Evolutionary conservation across 2,888 invertebrate species (phyloP).

Genomic region (Coremacera marginata): DNA sequence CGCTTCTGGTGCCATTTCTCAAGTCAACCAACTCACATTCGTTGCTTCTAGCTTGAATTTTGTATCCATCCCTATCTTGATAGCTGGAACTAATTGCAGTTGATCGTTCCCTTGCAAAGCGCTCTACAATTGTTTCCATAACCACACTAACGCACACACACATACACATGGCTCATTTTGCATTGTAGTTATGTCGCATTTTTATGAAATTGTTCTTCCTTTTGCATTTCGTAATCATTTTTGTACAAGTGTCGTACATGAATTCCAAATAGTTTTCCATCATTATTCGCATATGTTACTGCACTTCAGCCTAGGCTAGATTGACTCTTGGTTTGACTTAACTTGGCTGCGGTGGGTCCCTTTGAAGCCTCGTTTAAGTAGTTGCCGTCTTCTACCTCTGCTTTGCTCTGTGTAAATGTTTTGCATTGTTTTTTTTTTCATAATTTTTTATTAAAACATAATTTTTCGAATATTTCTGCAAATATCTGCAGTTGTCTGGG

Average conservation of each 20-base stretch:
- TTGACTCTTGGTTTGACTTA: neutral
- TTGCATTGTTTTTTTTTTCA: slow-evolving; percentile 32
- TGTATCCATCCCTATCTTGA: slow-evolving; percentile 16
- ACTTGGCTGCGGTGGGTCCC: slow-evolving; percentile 29
- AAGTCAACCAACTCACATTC: neutral
- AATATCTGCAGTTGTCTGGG: neutral
- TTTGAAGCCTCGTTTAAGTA: slow-evolving; percentile 21
- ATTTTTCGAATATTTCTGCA: slow-evolving; percentile 23
- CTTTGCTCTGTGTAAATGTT: neutral
- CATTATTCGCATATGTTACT: slow-evolving; percentile 19
- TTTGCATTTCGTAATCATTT: slow-evolving; percentile 26
- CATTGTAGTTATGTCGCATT: neutral
- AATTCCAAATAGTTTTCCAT: slow-evolving; percentile 41
- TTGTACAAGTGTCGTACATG: slow-evolving; percentile 36
- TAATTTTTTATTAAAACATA: slow-evolving; percentile 34
- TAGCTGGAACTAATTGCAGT: slow-evolving; percentile 30
- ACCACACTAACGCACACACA: neutral
- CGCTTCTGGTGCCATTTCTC: neutral
- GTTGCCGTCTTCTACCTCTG: neutral
- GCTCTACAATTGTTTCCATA: neutral
- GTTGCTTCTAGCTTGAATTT: slow-evolving; percentile 24
- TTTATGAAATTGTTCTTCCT: slow-evolving; percentile 15
- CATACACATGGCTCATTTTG: neutral
- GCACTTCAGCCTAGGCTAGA: neutral
- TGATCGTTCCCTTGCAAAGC: neutral